These are phyloP conservation scores for Theocolax elegans DNA, from an alignment of 1,140 invertebrate species.

Conservation along the genomic window DNA sequence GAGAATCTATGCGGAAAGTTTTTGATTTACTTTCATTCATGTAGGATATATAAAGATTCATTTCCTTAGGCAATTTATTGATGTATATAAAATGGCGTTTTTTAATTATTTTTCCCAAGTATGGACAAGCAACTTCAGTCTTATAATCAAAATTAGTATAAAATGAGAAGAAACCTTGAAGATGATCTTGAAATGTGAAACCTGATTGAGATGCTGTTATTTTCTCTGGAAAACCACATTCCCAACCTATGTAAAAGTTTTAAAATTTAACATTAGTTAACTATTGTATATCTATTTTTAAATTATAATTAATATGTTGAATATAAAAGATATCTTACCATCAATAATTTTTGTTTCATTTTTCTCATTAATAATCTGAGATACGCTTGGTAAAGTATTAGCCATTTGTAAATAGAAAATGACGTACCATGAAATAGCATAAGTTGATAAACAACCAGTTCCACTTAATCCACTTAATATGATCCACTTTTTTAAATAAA, in stretches of 20 bases:
- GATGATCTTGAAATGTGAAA: conserved; percentile 18
- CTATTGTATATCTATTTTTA: neutral
- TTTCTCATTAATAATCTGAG: conserved; percentile 9
- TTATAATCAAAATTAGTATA: conserved; percentile 66
- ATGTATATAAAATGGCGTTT: conserved; percentile 8
- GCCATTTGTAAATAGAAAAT: conserved; percentile 57
- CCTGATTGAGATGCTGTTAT: neutral
- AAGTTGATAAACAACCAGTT: conserved; percentile 44
- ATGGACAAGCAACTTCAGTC: conserved; percentile 64
- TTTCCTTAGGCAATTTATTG: conserved; percentile 17
- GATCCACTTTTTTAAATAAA: conserved; percentile 67
- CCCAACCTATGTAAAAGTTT: conserved; percentile 22
- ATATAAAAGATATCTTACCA: conserved; percentile 10
- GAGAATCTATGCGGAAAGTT: conserved; percentile 43
- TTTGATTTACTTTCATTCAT: conserved; percentile 29
- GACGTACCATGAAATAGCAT: conserved; percentile 52
- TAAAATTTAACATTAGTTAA: too few species aligned
- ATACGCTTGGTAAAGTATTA: conserved; percentile 27
- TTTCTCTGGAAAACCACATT: conserved; percentile 42
- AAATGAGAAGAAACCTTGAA: conserved; percentile 67
- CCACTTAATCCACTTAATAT: conserved; percentile 44
- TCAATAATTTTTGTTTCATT: conserved; percentile 25
- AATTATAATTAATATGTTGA: neutral
- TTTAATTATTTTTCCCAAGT: conserved; percentile 55
- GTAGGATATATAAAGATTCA: conserved; percentile 12